Percentiles rank a stretch among this genome's conserved stretches.
These are phyloP conservation scores for Empis livida DNA, from an alignment of 2,888 invertebrate species.

Conservation along the genomic window DNA sequence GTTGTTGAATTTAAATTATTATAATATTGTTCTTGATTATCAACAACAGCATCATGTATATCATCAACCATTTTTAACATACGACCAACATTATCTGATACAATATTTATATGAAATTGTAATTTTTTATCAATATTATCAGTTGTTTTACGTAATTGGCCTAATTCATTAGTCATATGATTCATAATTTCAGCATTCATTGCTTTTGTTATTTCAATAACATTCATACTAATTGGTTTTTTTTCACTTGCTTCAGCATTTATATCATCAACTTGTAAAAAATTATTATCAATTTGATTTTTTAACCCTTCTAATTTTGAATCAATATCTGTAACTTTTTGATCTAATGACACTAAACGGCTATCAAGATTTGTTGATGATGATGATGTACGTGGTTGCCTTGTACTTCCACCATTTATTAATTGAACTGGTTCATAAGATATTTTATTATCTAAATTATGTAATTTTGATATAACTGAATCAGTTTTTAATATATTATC, in stretches of 20 bases:
- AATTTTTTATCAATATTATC: conserved; percentile 67
- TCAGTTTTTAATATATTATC: conserved; percentile 79
- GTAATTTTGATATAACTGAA: conserved; percentile 62
- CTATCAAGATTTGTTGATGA: conserved; percentile 44
- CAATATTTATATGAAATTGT: conserved; percentile 72
- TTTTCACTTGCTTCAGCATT: conserved; percentile 80
- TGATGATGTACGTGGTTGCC: conserved; percentile 19
- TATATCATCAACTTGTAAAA: conserved; percentile 66
- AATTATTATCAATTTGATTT: conserved; percentile 71
- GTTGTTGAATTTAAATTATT: conserved; percentile 43
- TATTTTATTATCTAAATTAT: conserved; percentile 61
- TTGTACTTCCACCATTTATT: conserved; percentile 14
- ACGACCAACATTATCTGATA: conserved; percentile 68
- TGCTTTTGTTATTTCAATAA: conserved; percentile 71
- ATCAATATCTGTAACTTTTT: conserved; percentile 74
- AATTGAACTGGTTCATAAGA: conserved; percentile 45
- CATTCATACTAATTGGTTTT: conserved; percentile 71
- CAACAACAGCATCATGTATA: conserved; percentile 71
- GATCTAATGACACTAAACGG: conserved; percentile 59
- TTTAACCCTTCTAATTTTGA: conserved; percentile 63
- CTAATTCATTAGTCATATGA: conserved; percentile 69
- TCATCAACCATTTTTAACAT: conserved; percentile 67
- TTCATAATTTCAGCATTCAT: conserved; percentile 67
- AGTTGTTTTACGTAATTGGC: conserved; percentile 63
- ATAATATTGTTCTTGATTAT: conserved; percentile 46